Conservation (phyloP, 2,888 invertebrate genomes). For the Aethes cnicana region DNA sequence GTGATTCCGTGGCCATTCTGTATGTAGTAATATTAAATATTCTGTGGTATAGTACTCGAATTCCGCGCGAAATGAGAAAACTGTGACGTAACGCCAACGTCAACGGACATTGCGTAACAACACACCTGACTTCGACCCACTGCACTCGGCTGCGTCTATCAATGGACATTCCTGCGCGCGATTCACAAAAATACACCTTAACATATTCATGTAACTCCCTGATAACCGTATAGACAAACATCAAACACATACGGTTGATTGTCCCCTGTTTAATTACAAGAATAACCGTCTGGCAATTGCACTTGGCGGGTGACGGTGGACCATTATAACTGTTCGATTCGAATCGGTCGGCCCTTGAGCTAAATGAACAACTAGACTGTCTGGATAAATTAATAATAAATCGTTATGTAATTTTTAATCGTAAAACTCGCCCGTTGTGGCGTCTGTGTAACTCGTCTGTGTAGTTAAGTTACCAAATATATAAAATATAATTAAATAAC, state of each 20-base stretch:
- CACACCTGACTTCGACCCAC: slow-evolving; percentile 19
- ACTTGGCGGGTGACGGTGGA: slow-evolving; percentile 70
- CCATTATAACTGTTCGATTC: slow-evolving; percentile 64
- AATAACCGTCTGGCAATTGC: slow-evolving; percentile 71
- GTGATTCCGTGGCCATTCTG: too few species aligned
- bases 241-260: slow-evolving; percentile 45
- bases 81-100: too few species aligned
- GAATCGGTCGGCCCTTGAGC: slow-evolving; percentile 71
- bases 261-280: slow-evolving; percentile 53
- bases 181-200: slow-evolving; percentile 5
- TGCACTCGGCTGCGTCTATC: slow-evolving; percentile 12
- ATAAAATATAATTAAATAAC: too few species aligned
- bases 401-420: too few species aligned
- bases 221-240: background rate
- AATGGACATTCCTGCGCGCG: slow-evolving; percentile 8
- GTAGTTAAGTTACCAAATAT: too few species aligned
- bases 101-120: slow-evolving; percentile 40
- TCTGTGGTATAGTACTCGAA: too few species aligned
- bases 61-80: too few species aligned
- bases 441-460: too few species aligned
- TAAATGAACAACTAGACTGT: slow-evolving; percentile 52
- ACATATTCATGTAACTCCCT: background rate
- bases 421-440: too few species aligned
- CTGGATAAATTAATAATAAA: slow-evolving; percentile 32
- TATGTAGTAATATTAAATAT: too few species aligned